Base-by-base conservation (phyloP, 1,140 invertebrate genomes). In the Solen grandis region DNA sequence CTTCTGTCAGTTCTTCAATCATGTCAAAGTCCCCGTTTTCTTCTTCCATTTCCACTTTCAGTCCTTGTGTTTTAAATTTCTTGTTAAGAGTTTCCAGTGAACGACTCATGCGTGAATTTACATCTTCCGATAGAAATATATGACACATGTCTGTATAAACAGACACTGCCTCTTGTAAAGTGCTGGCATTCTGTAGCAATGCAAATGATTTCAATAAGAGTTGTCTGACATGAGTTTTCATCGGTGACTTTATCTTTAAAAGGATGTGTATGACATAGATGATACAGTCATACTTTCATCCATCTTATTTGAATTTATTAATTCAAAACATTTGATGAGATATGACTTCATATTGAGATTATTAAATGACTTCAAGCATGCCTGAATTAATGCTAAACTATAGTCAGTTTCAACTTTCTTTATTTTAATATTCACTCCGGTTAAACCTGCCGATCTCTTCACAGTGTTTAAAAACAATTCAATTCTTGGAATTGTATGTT, bases 401-500 rank as follows among this genome's bases (percentile, higher is more conserved):
- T 29, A 50, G 27, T 29, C 38, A 35, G 41, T 54, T 50, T 52
- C 66, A 2, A 31, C 22, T 50, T 52, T 69, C n/a, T n/a, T n/a
- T n/a, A n/a, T n/a, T n/a, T n/a, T n/a, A n/a, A n/a, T n/a, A n/a
- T n/a, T n/a, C n/a, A n/a, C n/a, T n/a, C n/a, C n/a, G n/a, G n/a
- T n/a, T n/a, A n/a, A n/a, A n/a, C n/a, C n/a, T n/a, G n/a, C n/a
- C n/a, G n/a, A n/a, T n/a, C n/a, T n/a, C n/a, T n/a, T n/a, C n/a
- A n/a, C n/a, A n/a, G n/a, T n/a, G 38, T 36, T 22, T 25, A 72
- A 25, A 57, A 54, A 55, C 25, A 13, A 22, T n/a, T 10, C n/a
- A 16, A 55, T 72, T 72, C 31, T 55, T 72, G 50, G 50, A 33
- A 72, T 72, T 31, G 54, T 72, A 13, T 55, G 50, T 55, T 55